These are phyloP conservation scores for Ophonus ardosiacus DNA, from an alignment of 2,888 invertebrate species.

Conservation along the genomic window DNA sequence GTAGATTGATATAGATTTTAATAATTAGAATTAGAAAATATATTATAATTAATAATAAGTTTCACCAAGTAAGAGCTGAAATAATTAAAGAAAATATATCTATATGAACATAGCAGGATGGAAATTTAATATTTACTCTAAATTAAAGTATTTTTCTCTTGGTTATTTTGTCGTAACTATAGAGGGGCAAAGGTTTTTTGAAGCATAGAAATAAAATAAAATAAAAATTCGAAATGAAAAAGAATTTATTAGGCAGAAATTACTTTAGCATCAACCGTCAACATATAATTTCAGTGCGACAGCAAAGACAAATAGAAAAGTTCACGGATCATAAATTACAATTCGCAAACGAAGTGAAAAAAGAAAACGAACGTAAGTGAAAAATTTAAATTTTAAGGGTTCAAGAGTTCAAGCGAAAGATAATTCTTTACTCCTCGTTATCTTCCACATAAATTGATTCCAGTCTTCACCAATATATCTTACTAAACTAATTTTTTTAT, in stretches of 20 bases:
- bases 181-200: not conserved
- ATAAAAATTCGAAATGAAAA: not conserved
- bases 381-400: slow-evolving; percentile 52
- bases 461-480: not conserved
- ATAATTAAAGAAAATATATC: too few relatives aligned
- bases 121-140: not conserved
- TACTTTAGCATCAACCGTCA: slow-evolving; percentile 28
- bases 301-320: slow-evolving; percentile 51
- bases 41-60: too few relatives aligned
- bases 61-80: too few relatives aligned
- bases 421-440: slow-evolving; percentile 43
- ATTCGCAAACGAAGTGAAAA: slow-evolving; percentile 33
- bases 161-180: not conserved
- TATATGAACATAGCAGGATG: too few relatives aligned
- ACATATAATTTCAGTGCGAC: slow-evolving; percentile 26
- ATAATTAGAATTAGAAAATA: too few relatives aligned
- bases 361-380: slow-evolving; percentile 49
- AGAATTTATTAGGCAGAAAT: not conserved
- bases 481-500: not conserved
- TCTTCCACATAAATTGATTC: slow-evolving; percentile 20
- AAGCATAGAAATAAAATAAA: not conserved
- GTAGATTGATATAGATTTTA: too few relatives aligned
- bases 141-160: not conserved
- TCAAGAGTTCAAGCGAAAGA: slow-evolving; percentile 48
- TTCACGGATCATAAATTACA: slow-evolving; percentile 50